Evolutionary conservation across 2,113 vertebrate species (phyloP).

Genomic region (Gnathonemus echidnorhynchus): DNA sequence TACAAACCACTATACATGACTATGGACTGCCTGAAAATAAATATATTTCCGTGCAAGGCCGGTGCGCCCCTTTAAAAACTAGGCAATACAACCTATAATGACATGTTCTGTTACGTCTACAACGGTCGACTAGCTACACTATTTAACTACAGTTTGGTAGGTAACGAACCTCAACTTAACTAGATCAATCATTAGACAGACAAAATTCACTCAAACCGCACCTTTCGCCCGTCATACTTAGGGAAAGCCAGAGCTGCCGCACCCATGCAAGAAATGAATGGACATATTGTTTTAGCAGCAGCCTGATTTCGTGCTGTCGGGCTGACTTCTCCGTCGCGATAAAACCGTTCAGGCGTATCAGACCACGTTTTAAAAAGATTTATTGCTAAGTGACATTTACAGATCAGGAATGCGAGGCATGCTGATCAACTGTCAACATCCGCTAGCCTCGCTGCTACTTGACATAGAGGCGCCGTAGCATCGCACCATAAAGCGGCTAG

Average conservation of each 20-base stretch:
- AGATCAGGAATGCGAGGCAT: neutral
- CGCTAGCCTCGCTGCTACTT: neutral
- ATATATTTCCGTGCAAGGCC: neutral
- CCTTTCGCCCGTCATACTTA: neutral
- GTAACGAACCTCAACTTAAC: neutral
- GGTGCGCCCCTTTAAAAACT: neutral
- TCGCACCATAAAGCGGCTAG: neutral
- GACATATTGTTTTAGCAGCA: conserved; percentile 27
- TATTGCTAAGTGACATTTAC: neutral
- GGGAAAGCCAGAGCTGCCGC: conserved; percentile 40
- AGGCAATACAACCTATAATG: neutral
- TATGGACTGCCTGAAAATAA: neutral
- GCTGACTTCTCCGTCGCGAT: neutral
- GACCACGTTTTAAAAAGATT: neutral
- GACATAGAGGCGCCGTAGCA: neutral
- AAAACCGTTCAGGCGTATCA: neutral
- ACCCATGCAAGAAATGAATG: conserved; percentile 41
- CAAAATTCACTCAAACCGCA: neutral
- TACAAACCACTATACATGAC: neutral
- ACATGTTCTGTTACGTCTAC: neutral
- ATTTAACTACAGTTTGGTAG: neutral
- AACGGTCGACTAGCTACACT: neutral
- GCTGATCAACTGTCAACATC: conserved; percentile 6
- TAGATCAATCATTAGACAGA: neutral
- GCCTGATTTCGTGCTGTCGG: neutral